A percentile compares a stretch with the other conserved stretches of the same genome.
Conservation (phyloP, 1,140 invertebrate genomes). For the Drosophila willistoni region DNA sequence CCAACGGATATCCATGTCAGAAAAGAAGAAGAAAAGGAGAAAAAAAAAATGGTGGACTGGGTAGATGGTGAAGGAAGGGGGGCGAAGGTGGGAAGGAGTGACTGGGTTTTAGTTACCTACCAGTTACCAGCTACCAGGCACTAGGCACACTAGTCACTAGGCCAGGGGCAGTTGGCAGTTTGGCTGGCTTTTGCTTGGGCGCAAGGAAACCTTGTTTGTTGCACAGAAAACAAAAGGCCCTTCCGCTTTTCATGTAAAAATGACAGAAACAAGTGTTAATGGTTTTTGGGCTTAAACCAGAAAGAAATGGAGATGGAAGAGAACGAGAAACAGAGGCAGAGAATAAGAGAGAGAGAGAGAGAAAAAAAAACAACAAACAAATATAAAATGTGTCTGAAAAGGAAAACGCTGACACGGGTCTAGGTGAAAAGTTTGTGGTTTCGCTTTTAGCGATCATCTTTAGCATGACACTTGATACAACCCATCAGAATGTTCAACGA, state of each 20-base stretch:
- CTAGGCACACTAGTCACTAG: constrained; percentile 26
- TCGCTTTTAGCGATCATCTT: constrained; percentile 8
- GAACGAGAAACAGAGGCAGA: neutral
- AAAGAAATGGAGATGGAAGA: constrained; percentile 1
- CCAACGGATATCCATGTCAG: constrained; percentile 76
- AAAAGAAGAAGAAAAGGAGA: constrained; percentile 46
- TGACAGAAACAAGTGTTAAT: constrained; percentile 81
- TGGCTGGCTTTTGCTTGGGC: constrained; percentile 23
- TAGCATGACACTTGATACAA: constrained; percentile 1
- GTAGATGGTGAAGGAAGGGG: neutral
- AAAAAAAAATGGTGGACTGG: neutral
- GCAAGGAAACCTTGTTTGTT: constrained; percentile 75
- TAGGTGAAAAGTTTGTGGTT: constrained; percentile 1
- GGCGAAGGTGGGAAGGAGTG: constrained; percentile 1
- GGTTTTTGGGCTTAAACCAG: constrained; percentile 67
- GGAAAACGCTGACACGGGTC: constrained; percentile 7
- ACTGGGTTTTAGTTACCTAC: constrained; percentile 6
- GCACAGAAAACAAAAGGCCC: constrained; percentile 77
- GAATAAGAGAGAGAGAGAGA: neutral
- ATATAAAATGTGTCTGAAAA: constrained; percentile 4
- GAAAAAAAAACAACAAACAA: constrained; percentile 19
- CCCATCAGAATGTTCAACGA: neutral
- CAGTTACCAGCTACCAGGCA: neutral
- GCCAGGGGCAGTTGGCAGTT: constrained; percentile 49
- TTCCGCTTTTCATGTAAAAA: constrained; percentile 79